phyloP scores from a whole-genome alignment of 2,888 invertebrate genomes.

The Drosophila phalerata region DNA sequence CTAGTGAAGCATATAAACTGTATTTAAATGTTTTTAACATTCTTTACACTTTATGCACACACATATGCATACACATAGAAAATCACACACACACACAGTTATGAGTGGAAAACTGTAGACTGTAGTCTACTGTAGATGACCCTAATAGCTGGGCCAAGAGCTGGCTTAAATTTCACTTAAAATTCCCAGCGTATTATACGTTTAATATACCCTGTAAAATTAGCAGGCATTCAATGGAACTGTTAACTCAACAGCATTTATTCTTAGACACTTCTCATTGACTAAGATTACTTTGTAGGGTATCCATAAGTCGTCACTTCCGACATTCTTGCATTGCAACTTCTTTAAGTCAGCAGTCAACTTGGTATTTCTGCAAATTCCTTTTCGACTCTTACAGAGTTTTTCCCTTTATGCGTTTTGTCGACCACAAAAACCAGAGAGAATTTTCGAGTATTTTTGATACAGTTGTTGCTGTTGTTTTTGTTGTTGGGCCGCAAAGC shows the following conservation, averaged over 20 bases:
- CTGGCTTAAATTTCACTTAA: constrained; percentile 1
- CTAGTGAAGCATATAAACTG: constrained; percentile 59
- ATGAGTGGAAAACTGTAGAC: constrained; percentile 32
- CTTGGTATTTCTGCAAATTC: constrained; percentile 25
- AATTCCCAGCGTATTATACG: background rate
- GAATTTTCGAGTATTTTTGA: constrained; percentile 1
- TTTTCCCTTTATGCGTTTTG: constrained; percentile 24
- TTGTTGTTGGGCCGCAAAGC: constrained; percentile 31
- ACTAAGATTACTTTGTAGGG: background rate
- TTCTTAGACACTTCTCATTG: background rate
- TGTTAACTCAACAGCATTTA: background rate
- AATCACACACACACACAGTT: constrained; percentile 11
- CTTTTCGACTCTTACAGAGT: constrained; percentile 9
- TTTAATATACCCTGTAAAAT: constrained; percentile 11
- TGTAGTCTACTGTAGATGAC: constrained; percentile 5
- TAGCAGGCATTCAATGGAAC: background rate
- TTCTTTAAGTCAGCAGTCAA: constrained; percentile 8
- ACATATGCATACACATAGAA: background rate
- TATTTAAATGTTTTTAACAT: constrained; percentile 52
- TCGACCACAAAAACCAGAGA: constrained; percentile 45
- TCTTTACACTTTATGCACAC: constrained; percentile 18
- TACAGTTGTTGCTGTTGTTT: background rate
- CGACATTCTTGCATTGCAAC: background rate
- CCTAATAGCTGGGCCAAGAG: constrained; percentile 11
- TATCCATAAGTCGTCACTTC: background rate